These are phyloP conservation scores for Tyto alba DNA, from an alignment of 2,113 vertebrate genomes.

Conservation along the genomic window DNA sequence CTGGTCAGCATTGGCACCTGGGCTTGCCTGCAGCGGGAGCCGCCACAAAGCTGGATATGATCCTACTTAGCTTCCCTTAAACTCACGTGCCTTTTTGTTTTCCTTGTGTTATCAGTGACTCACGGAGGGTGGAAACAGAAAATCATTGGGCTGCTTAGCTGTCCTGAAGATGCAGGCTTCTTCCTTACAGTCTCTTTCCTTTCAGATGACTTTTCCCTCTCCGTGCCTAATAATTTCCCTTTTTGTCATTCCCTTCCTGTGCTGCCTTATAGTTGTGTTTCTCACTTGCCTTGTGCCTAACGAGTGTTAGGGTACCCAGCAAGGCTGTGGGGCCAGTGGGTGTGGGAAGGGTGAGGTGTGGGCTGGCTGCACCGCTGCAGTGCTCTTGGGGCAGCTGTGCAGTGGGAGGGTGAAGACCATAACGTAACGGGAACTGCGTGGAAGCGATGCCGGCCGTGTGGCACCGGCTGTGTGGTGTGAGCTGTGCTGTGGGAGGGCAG, in stretches of 20 bases:
- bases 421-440: accelerated
- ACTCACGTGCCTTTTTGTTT: neutral
- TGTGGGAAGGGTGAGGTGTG: neutral
- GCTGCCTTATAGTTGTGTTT: neutral
- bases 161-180: neutral
- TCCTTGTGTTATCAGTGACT: neutral
- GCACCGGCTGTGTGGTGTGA: neutral
- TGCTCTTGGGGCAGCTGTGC: neutral
- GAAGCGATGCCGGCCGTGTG: neutral
- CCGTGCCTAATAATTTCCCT: neutral
- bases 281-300: neutral
- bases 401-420: neutral
- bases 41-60: accelerated
- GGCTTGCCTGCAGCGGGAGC: neutral
- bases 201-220: neutral
- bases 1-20: accelerated
- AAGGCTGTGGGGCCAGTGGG: neutral
- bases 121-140: neutral
- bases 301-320: accelerated
- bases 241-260: neutral
- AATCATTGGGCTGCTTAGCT: neutral
- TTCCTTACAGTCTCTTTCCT: accelerated
- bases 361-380: neutral
- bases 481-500: neutral
- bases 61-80: neutral